These are phyloP conservation scores for Hemithea aestivaria DNA, from an alignment of 2,888 invertebrate species.

Conservation along the genomic window DNA sequence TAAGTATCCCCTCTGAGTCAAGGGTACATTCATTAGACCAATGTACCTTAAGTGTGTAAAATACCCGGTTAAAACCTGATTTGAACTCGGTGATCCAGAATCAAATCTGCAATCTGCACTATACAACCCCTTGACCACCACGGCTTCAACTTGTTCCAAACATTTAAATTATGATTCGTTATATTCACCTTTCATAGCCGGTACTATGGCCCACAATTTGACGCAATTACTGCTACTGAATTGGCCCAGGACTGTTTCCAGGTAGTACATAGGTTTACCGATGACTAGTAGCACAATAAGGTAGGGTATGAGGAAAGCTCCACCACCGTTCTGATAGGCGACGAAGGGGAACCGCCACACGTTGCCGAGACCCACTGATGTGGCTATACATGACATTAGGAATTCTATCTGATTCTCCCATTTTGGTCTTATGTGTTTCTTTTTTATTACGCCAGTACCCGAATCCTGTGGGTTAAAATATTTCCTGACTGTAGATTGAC, in stretches of 20 bases:
- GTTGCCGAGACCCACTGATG: slow-evolving; percentile 81
- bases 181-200: slow-evolving; percentile 81
- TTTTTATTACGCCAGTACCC: no score
- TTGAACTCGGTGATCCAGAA: no score
- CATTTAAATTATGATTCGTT: slow-evolving; percentile 2
- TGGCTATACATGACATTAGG: slow-evolving; percentile 80
- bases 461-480: no score
- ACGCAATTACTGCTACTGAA: slow-evolving; percentile 85
- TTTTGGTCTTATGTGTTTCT: no score
- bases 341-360: slow-evolving; percentile 66
- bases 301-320: slow-evolving; percentile 57
- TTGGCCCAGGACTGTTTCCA: slow-evolving; percentile 87
- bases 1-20: no score
- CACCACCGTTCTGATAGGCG: slow-evolving; percentile 79
- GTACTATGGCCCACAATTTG: slow-evolving; percentile 76
- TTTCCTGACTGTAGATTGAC: no score
- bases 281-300: slow-evolving; percentile 79
- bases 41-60: no score
- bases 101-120: no score
- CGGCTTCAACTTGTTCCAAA: no score
- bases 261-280: slow-evolving; percentile 84
- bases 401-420: slow-evolving; percentile 81
- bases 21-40: no score
- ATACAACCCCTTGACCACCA: no score
- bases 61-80: no score